Conservation (phyloP, 2,888 invertebrate genomes). For the Helicoverpa assulta region DNA sequence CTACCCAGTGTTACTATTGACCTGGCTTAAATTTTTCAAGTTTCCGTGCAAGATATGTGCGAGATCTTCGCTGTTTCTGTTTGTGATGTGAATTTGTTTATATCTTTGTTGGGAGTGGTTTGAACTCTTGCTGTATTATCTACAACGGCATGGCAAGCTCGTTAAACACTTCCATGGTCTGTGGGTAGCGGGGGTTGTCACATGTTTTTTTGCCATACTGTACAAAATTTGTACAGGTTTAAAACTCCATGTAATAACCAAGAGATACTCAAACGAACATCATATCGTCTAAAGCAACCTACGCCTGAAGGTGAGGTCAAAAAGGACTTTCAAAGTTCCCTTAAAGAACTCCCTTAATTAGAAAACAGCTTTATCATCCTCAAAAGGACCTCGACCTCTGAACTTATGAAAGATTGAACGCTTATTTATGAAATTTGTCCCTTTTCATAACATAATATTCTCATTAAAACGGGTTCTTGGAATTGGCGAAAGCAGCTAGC, state of each 20-base stretch:
- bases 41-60: conserved; percentile 35
- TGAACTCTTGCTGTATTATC: neutral
- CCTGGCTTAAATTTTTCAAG: conserved; percentile 46
- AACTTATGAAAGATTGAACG: conserved; percentile 15
- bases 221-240: too few relatives aligned
- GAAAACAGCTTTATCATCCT: conserved; percentile 42
- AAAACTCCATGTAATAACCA: too few relatives aligned
- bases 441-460: conserved; percentile 17
- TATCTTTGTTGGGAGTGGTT: conserved; percentile 1
- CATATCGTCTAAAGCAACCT: too few relatives aligned
- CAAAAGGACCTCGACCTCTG: conserved; percentile 29
- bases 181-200: too few relatives aligned
- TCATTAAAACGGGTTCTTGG: conserved; percentile 31
- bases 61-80: conserved; percentile 29
- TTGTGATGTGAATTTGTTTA: conserved; percentile 31
- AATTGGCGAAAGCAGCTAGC: conserved; percentile 10
- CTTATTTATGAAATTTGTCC: conserved; percentile 25
- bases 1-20: conserved; percentile 47
- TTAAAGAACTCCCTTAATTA: conserved; percentile 20
- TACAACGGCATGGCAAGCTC: too few relatives aligned
- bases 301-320: conserved; percentile 2
- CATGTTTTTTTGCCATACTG: too few relatives aligned
- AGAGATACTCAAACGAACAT: too few relatives aligned
- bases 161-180: too few relatives aligned
- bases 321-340: conserved; percentile 7